These are phyloP conservation scores for Arrhopalites spinosus DNA, from an alignment of 2,888 invertebrate species.

Conservation along the genomic window DNA sequence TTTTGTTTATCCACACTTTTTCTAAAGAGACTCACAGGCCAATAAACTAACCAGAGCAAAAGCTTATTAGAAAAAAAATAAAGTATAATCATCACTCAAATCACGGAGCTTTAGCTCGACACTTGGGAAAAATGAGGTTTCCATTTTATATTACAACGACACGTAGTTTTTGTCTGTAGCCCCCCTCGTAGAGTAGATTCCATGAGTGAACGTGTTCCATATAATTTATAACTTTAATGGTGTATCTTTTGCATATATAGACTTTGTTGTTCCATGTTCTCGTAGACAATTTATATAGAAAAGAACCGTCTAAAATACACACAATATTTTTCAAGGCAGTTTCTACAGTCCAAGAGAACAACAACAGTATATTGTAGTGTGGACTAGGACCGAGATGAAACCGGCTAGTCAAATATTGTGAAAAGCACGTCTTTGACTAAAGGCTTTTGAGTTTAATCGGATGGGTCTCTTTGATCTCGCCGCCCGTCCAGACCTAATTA, in stretches of 20 bases:
- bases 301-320: no score
- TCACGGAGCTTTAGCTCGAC: not conserved
- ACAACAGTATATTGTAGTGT: no score
- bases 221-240: no score
- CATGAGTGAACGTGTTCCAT: conserved; percentile 3
- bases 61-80: conserved; percentile 20
- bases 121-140: conserved; percentile 15
- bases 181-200: not conserved
- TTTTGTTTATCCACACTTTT: conserved; percentile 23
- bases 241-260: no score
- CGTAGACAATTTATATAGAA: no score
- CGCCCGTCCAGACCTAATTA: conserved; percentile 32
- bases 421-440: conserved; percentile 29
- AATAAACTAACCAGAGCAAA: conserved; percentile 30
- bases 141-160: not conserved
- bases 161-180: not conserved
- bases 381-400: not conserved
- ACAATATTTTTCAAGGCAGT: no score
- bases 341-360: no score
- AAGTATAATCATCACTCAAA: conserved; percentile 18
- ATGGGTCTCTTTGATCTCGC: conserved; percentile 31
- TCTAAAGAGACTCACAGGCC: not conserved
- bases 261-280: no score
- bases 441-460: not conserved
- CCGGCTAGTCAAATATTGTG: conserved; percentile 34